A percentile compares a stretch with the other conserved stretches of the same genome.
Conservation (phyloP, 2,888 invertebrate species). For the Cephus rjabovi region DNA sequence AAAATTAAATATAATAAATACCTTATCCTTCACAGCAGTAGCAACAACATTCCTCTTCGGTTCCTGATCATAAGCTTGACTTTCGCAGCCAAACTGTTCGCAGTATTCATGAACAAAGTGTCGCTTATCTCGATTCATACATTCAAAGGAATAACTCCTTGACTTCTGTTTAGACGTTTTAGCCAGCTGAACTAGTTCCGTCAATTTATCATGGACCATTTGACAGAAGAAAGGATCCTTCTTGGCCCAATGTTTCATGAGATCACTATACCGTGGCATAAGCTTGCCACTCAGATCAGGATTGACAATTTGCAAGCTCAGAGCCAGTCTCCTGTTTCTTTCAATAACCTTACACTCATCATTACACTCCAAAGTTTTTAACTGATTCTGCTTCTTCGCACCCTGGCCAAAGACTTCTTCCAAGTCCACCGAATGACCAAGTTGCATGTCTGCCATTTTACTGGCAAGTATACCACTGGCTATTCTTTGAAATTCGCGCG, state of each 20-base stretch:
- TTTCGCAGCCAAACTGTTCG: slow-evolving; percentile 93
- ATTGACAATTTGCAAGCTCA: slow-evolving; percentile 92
- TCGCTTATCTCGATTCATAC: slow-evolving; percentile 93
- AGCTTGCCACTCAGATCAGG: slow-evolving; percentile 86
- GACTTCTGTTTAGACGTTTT: slow-evolving; percentile 88
- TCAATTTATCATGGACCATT: slow-evolving; percentile 84
- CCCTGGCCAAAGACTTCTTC: slow-evolving; percentile 76
- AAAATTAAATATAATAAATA: slow-evolving; percentile 52
- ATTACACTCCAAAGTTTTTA: slow-evolving; percentile 82
- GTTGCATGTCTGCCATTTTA: slow-evolving; percentile 81
- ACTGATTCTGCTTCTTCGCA: slow-evolving; percentile 62
- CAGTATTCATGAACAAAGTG: slow-evolving; percentile 95
- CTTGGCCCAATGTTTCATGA: slow-evolving; percentile 84
- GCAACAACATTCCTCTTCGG: slow-evolving; percentile 97
- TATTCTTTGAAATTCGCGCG: slow-evolving; percentile 78
- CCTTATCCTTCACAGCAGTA: slow-evolving; percentile 84
- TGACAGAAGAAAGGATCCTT: slow-evolving; percentile 85
- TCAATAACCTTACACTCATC: slow-evolving; percentile 91
- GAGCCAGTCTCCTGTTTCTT: slow-evolving; percentile 88
- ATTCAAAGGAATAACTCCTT: slow-evolving; percentile 88
- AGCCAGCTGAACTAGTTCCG: slow-evolving; percentile 86
- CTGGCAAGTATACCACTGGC: slow-evolving; percentile 82
- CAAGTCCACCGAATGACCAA: slow-evolving; percentile 82
- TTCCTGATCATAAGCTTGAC: slow-evolving; percentile 94
- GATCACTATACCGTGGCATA: slow-evolving; percentile 88